phyloP scores from a whole-genome alignment of 2,888 invertebrate species.

The Pristionchus mayeri region DNA sequence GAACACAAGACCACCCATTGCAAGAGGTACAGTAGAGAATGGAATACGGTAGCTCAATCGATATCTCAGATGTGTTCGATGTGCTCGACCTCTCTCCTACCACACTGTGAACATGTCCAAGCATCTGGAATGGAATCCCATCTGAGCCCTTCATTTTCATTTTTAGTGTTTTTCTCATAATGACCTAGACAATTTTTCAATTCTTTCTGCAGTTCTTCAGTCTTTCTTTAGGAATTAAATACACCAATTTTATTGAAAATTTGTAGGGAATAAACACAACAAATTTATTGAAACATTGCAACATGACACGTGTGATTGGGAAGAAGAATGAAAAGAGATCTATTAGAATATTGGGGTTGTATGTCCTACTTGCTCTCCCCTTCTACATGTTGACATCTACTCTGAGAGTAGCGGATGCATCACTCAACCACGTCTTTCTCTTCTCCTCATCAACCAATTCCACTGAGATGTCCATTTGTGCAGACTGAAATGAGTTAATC shows the following conservation, averaged over 20 bases:
- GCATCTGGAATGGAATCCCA: constrained; percentile 52
- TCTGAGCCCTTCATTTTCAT: constrained; percentile 11
- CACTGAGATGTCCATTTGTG: constrained; percentile 58
- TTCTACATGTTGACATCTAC: constrained; percentile 47
- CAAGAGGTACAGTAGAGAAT: constrained; percentile 44
- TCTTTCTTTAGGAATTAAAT: constrained; percentile 23
- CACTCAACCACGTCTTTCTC: constrained; percentile 56
- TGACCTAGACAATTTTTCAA: not conserved
- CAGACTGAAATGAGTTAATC: constrained; percentile 52
- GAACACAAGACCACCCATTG: not conserved
- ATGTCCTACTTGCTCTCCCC: not conserved
- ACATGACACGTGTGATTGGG: not conserved
- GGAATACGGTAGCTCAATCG: not conserved
- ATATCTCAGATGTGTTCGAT: constrained; percentile 57
- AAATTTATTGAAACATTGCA: not conserved
- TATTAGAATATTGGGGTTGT: not conserved
- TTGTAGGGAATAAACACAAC: too few species aligned
- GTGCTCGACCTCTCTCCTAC: constrained; percentile 56
- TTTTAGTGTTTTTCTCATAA: too few species aligned
- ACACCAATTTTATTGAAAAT: not conserved
- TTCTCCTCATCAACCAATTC: constrained; percentile 59
- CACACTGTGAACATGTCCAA: constrained; percentile 51
- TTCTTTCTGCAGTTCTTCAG: not conserved
- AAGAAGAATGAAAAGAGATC: constrained; percentile 17
- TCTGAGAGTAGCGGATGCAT: constrained; percentile 50